phyloP scores from a whole-genome alignment of 2,113 vertebrate species.

The Ceyx margarethae region DNA sequence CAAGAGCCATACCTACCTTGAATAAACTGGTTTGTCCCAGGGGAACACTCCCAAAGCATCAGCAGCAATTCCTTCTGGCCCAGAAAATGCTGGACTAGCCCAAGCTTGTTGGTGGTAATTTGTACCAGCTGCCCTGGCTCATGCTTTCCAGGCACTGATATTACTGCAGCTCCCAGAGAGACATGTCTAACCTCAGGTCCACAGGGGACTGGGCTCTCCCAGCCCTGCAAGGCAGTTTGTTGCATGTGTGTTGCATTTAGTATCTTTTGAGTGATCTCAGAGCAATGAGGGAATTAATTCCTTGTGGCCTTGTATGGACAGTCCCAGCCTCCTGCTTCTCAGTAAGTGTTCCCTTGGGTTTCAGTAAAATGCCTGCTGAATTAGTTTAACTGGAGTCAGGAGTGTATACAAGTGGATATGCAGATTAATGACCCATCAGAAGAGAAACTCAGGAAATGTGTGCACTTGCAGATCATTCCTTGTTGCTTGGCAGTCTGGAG shows the following conservation, averaged over 20 bases:
- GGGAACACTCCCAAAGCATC: not conserved
- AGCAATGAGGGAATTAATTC: not conserved
- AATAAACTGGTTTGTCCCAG: accelerated
- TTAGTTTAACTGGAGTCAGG: not conserved
- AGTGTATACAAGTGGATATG: not conserved
- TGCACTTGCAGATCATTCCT: not conserved
- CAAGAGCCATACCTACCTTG: not conserved
- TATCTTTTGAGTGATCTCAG: not conserved
- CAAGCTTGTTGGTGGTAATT: not conserved
- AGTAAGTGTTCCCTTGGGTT: not conserved
- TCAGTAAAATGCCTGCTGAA: not conserved
- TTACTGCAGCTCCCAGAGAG: not conserved
- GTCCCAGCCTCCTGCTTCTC: not conserved
- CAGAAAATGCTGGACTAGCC: not conserved
- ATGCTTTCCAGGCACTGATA: not conserved
- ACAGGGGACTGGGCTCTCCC: too few species aligned
- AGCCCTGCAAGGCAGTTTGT: not conserved
- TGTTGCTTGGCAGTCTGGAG: not conserved
- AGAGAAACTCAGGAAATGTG: not conserved
- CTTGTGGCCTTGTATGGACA: not conserved
- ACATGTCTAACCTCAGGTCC: not conserved
- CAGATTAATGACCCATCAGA: not conserved
- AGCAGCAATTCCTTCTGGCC: not conserved
- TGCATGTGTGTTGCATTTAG: accelerated
- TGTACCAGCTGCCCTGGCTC: not conserved